These are phyloP conservation scores for Pteropus alecto DNA, from an alignment of 2,113 vertebrate genomes.

Conservation along the genomic window DNA sequence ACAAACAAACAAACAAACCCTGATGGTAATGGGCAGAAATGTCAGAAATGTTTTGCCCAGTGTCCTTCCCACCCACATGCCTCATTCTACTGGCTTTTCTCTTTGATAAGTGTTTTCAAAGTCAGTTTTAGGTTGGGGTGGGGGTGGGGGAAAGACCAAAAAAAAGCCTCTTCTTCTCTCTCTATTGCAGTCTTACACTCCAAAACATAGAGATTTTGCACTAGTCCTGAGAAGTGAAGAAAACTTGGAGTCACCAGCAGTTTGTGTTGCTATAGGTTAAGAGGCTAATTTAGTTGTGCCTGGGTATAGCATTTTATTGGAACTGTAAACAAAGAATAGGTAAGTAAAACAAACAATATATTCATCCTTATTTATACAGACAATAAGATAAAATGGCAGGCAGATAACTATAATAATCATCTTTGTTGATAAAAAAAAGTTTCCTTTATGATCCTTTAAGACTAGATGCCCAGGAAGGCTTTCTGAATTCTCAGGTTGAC, in stretches of 20 bases:
- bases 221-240: neutral
- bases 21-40: neutral
- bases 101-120: conserved; percentile 26
- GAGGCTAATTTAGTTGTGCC: neutral
- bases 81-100: neutral
- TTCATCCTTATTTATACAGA: neutral
- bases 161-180: neutral
- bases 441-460: neutral
- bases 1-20: neutral
- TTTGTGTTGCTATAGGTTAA: neutral
- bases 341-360: neutral
- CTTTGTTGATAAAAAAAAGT: neutral
- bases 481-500: neutral
- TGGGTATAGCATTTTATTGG: neutral
- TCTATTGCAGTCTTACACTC: neutral
- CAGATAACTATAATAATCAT: neutral
- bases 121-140: neutral
- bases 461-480: neutral
- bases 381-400: neutral
- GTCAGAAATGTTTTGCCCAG: neutral
- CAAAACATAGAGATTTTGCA: neutral
- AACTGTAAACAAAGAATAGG: neutral
- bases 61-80: neutral
- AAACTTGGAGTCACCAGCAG: neutral
- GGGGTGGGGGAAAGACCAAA: neutral